These are phyloP conservation scores for Thalassophryne amazonica DNA, from an alignment of 2,797 vertebrate species.

Conservation along the genomic window DNA sequence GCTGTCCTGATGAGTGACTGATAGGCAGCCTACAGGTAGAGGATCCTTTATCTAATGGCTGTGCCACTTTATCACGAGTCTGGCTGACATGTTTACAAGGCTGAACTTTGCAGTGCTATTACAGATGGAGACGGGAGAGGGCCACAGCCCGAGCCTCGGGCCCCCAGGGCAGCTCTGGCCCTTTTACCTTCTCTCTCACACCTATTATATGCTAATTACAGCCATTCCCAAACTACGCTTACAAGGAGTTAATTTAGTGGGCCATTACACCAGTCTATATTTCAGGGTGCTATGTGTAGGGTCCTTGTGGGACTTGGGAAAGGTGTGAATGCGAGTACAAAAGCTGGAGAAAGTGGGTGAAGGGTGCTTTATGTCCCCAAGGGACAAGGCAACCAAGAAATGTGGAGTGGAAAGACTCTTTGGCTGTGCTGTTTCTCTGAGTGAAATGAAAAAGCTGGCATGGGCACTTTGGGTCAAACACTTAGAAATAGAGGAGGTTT, in stretches of 20 bases:
- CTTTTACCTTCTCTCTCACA: conserved; percentile 81
- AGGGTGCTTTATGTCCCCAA: conserved; percentile 70
- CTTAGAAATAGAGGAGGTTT: conserved; percentile 15
- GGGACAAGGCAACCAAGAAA: conserved; percentile 49
- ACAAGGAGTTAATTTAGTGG: conserved; percentile 97
- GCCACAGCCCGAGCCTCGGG: conserved; percentile 75
- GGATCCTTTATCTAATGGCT: conserved; percentile 86
- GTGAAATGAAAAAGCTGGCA: conserved; percentile 50
- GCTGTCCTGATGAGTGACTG: conserved; percentile 67
- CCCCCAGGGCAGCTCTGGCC: conserved; percentile 88
- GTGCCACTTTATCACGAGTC: conserved; percentile 87
- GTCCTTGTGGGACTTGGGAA: conserved; percentile 56
- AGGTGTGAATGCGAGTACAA: conserved; percentile 52
- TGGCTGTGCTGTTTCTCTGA: conserved; percentile 36
- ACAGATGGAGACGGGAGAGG: conserved; percentile 86
- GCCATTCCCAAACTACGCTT: conserved; percentile 88
- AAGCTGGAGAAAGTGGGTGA: conserved; percentile 60
- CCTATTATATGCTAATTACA: conserved; percentile 96
- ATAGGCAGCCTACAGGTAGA: conserved; percentile 88
- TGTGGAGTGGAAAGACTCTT: conserved; percentile 38
- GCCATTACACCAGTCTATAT: conserved; percentile 80
- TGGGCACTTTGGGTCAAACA: conserved; percentile 42
- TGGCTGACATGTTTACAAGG: conserved; percentile 98
- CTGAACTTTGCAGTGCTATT: conserved; percentile 96
- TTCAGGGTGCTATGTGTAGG: conserved; percentile 64